Evolutionary conservation across 2,797 vertebrate species (phyloP).

Genomic region (Rhinella marina): DNA sequence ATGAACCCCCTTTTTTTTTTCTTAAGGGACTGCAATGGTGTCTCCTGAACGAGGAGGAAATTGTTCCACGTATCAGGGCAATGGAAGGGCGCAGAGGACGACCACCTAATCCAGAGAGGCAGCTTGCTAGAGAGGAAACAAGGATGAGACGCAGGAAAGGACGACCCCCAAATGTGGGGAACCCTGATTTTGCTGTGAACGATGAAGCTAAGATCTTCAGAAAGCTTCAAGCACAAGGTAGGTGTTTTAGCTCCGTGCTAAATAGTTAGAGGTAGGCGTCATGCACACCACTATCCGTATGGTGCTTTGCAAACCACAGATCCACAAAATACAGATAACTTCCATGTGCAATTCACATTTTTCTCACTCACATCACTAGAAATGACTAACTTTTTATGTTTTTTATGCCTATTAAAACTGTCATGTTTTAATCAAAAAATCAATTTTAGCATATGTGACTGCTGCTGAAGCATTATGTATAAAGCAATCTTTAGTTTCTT

Average conservation of each 20-base stretch:
- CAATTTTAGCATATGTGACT: no score
- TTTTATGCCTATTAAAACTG: no score
- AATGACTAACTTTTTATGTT: no score
- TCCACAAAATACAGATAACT: no score
- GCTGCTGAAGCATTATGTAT: no score
- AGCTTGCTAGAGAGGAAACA: slow-evolving; percentile 71
- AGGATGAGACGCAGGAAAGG: slow-evolving; percentile 80
- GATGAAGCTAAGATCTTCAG: slow-evolving; percentile 86
- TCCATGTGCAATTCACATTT: no score
- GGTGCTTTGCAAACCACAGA: no score
- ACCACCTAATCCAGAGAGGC: slow-evolving; percentile 78
- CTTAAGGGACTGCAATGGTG: slow-evolving; percentile 92
- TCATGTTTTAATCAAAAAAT: no score
- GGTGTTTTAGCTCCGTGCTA: background rate
- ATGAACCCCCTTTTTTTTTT: slow-evolving; percentile 64
- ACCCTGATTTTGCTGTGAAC: slow-evolving; percentile 77
- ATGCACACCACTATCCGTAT: background rate
- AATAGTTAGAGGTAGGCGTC: background rate
- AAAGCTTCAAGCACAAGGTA: slow-evolving; percentile 94
- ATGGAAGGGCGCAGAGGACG: slow-evolving; percentile 89
- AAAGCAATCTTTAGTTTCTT: no score
- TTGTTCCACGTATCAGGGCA: slow-evolving; percentile 82
- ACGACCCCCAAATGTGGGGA: slow-evolving; percentile 77
- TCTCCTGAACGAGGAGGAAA: slow-evolving; percentile 87
- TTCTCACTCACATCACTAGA: no score